A percentile compares a stretch with the other conserved stretches of the same genome.
Evolutionary conservation across 2,113 vertebrate species (phyloP).

Genomic region (Heliornis fulica): DNA sequence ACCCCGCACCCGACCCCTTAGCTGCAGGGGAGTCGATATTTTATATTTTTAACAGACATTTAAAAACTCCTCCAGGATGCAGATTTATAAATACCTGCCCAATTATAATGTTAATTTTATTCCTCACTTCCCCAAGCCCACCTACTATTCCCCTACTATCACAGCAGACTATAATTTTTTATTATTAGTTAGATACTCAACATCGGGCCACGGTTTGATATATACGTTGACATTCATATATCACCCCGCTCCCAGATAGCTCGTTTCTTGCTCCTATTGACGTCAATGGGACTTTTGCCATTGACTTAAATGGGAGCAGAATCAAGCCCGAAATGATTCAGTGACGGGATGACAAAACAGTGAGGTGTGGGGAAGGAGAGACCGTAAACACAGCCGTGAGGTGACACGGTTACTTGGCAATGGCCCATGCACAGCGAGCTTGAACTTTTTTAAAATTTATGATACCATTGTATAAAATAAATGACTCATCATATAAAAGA

Average conservation of each 20-base stretch:
- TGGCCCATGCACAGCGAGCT: background rate
- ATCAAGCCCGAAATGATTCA: background rate
- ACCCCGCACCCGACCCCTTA: background rate
- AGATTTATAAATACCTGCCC: background rate
- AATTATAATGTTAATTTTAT: background rate
- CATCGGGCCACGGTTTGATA: background rate
- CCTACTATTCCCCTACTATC: background rate
- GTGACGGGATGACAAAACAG: constrained; percentile 2
- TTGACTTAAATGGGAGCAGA: background rate
- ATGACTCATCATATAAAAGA: background rate
- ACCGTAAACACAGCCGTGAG: background rate
- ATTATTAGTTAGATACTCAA: background rate
- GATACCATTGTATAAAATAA: background rate
- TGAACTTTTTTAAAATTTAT: constrained; percentile 1
- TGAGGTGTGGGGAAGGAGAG: constrained; percentile 17
- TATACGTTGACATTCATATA: background rate
- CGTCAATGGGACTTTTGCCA: constrained; percentile 19
- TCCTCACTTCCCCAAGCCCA: background rate
- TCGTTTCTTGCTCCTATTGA: background rate
- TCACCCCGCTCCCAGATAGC: background rate
- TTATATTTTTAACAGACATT: background rate
- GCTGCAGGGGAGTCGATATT: background rate
- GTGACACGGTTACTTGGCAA: constrained; percentile 6
- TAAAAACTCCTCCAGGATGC: background rate
- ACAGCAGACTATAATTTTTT: background rate